These are phyloP conservation scores for Hemibagrus guttatus DNA, from an alignment of 2,797 vertebrate species.

Conservation along the genomic window DNA sequence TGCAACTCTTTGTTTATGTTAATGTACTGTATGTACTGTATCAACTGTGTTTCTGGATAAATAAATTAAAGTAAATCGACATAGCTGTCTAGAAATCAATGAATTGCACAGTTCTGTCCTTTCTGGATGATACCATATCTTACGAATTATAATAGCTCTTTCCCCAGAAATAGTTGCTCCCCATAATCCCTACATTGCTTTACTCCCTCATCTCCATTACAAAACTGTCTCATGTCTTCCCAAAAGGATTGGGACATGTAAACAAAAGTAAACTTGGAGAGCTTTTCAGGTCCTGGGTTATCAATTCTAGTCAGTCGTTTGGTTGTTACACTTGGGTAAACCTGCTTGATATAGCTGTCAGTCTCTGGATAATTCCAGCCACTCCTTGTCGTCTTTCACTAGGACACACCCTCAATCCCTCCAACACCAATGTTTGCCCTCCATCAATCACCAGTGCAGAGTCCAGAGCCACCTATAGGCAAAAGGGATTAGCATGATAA, in stretches of 20 bases:
- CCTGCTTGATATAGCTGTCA: conserved; percentile 53
- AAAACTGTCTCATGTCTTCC: conserved; percentile 53
- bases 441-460: conserved; percentile 61
- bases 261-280: conserved; percentile 60
- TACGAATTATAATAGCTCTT: conserved; percentile 13
- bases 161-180: conserved; percentile 56
- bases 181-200: conserved; percentile 12
- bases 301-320: conserved; percentile 49
- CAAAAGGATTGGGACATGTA: conserved; percentile 48
- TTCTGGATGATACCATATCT: too few species aligned
- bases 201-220: conserved; percentile 46
- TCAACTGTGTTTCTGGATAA: too few species aligned
- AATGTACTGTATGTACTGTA: too few species aligned
- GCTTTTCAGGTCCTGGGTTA: conserved; percentile 49
- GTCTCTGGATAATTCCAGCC: conserved; percentile 55
- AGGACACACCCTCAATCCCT: too few species aligned
- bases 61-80: too few species aligned
- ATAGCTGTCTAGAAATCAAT: too few species aligned
- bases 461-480: conserved; percentile 58
- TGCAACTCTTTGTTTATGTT: too few species aligned
- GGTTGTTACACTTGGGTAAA: conserved; percentile 54
- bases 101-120: too few species aligned
- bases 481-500: background rate
- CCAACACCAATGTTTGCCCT: conserved; percentile 55
- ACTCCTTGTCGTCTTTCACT: conserved; percentile 57